phyloP scores from a whole-genome alignment of 2,888 invertebrate species.

The Hydroisotoma schaefferi region DNA sequence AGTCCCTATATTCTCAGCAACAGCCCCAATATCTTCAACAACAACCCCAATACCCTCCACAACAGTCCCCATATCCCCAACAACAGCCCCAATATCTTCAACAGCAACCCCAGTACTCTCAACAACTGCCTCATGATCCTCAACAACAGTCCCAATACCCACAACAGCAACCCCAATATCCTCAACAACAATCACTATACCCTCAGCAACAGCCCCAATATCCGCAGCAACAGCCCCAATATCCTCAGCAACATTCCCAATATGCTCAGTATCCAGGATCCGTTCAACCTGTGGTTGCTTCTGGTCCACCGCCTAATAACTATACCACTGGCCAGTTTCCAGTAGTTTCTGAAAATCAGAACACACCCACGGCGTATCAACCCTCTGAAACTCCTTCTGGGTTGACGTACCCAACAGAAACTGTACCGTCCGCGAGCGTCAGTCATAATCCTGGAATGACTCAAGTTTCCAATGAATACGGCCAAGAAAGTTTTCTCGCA shows the following conservation, averaged over 20 bases:
- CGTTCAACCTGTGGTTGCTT: too few relatives aligned
- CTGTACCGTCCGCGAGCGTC: background rate
- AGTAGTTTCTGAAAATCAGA: background rate
- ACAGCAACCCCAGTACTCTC: conserved; percentile 7
- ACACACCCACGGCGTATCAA: background rate
- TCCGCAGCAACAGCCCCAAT: conserved; percentile 16
- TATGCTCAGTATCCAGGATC: too few relatives aligned
- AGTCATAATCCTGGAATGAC: background rate
- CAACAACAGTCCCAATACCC: conserved; percentile 22
- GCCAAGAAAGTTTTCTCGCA: conserved; percentile 23
- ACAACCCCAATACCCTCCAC: conserved; percentile 17
- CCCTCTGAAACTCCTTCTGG: background rate
- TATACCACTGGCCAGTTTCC: too few relatives aligned
- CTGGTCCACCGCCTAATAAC: too few relatives aligned
- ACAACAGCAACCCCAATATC: background rate
- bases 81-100: conserved; percentile 19
- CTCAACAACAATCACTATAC: background rate
- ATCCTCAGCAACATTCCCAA: conserved; percentile 1
- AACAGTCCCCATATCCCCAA: conserved; percentile 17
- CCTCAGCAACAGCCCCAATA: conserved; percentile 18
- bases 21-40: conserved; percentile 23
- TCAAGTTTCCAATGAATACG: conserved; percentile 17
- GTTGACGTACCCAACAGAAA: background rate
- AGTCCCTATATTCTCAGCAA: too few relatives aligned
- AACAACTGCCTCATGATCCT: conserved; percentile 17